Conservation (phyloP, 2,888 invertebrate genomes). For the Pelosia muscerda region DNA sequence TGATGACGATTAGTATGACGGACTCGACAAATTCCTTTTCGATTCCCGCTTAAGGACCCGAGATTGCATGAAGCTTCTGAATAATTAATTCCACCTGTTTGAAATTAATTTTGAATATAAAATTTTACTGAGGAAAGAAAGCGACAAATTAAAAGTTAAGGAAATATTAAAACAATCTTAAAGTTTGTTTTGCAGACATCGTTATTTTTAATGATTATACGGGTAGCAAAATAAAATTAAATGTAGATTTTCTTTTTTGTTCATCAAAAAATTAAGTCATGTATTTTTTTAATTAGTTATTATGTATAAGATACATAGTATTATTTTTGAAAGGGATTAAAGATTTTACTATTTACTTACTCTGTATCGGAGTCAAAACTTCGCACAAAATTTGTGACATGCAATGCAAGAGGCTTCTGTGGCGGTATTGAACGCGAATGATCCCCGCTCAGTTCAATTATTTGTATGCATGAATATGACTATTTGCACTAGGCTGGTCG, state of each 20-base stretch:
- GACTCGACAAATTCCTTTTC: not conserved
- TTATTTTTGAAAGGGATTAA: too few relatives aligned
- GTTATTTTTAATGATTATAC: not conserved
- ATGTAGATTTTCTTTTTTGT: not conserved
- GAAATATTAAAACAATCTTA: not conserved
- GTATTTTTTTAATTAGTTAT: too few relatives aligned
- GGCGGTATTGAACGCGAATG: too few relatives aligned
- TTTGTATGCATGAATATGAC: too few relatives aligned
- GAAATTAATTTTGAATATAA: conserved; percentile 12
- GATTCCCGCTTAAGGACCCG: not conserved
- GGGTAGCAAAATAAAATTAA: not conserved
- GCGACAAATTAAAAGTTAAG: not conserved
- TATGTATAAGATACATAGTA: too few relatives aligned
- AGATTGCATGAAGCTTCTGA: not conserved
- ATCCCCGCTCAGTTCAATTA: too few relatives aligned
- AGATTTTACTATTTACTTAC: too few relatives aligned
- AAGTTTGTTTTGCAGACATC: not conserved
- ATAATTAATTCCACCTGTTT: not conserved
- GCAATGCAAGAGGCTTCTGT: too few relatives aligned
- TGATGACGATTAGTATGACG: not conserved
- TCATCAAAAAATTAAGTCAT: not conserved
- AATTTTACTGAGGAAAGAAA: conserved; percentile 14
- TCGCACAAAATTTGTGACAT: too few relatives aligned
- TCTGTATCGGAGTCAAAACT: too few relatives aligned
- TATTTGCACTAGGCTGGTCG: too few relatives aligned